Conservation (phyloP, 2,113 vertebrate species). For the Planiliza haematocheilus region DNA sequence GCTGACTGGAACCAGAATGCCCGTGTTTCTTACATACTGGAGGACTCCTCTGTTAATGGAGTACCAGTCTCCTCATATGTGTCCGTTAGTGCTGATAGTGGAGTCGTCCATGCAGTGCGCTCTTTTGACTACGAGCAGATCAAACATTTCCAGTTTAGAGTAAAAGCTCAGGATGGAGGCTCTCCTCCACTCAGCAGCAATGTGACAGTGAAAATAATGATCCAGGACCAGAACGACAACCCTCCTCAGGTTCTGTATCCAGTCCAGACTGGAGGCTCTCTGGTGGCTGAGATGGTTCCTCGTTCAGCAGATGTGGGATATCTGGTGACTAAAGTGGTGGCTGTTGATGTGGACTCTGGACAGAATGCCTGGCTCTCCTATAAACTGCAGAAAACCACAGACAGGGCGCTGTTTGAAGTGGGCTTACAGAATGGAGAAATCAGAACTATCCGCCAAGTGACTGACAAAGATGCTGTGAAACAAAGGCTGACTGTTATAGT, state of each 20-base stretch:
- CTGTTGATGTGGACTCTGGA: conserved; percentile 78
- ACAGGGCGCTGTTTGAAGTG: conserved; percentile 74
- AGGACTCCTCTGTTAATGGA: no score
- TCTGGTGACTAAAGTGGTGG: conserved; percentile 78
- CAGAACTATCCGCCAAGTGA: no score
- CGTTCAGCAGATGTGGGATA: conserved; percentile 74
- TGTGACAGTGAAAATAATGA: conserved; percentile 2
- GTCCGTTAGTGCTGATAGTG: no score
- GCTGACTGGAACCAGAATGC: no score
- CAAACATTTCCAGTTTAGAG: conserved; percentile 50
- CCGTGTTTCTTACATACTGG: no score
- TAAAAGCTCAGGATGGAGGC: conserved; percentile 58
- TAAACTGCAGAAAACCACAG: conserved; percentile 44
- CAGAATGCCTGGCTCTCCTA: conserved; percentile 80
- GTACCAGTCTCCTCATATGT: no score
- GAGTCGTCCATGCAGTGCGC: no score
- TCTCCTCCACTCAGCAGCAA: conserved; percentile 34
- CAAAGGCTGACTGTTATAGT: conserved; percentile 50
- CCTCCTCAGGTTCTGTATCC: conserved; percentile 68
- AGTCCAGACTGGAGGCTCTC: conserved; percentile 57
- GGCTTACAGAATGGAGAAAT: conserved; percentile 76
- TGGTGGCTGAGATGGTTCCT: conserved; percentile 74
- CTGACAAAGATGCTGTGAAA: conserved; percentile 60
- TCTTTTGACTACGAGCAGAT: conserved; percentile 78
- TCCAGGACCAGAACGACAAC: conserved; percentile 65